Percentiles rank a stretch among this genome's conserved stretches.
These are phyloP conservation scores for Calliphora vomitoria DNA, from an alignment of 2,888 invertebrate species.

Conservation along the genomic window DNA sequence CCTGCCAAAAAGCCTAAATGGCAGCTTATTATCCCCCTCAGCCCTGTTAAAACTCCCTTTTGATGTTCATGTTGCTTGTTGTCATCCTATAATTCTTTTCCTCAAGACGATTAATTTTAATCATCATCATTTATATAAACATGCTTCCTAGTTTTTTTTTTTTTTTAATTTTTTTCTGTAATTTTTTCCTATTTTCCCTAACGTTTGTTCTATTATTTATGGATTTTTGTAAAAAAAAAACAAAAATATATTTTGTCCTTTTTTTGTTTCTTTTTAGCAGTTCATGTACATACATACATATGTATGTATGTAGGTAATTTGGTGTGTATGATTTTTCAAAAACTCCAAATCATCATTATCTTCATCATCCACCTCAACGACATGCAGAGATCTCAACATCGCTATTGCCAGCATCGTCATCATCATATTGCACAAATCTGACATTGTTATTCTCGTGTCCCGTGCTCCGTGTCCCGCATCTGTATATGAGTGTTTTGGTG, in stretches of 20 bases:
- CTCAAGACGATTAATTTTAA: constrained; percentile 66
- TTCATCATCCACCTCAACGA: constrained; percentile 10
- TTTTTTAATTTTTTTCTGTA: neutral
- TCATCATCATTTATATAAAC: constrained; percentile 48
- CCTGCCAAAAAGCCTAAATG: constrained; percentile 11
- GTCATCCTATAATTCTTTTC: constrained; percentile 21
- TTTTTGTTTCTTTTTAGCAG: constrained; percentile 54
- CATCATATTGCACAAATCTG: neutral
- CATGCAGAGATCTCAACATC: constrained; percentile 1
- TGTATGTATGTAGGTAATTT: neutral
- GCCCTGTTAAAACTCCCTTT: neutral
- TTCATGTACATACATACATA: neutral
- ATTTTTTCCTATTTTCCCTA: constrained; percentile 3
- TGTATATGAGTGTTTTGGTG: neutral
- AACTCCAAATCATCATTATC: constrained; percentile 38
- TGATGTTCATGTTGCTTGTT: constrained; percentile 21
- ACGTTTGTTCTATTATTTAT: constrained; percentile 36
- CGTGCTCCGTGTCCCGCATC: neutral
- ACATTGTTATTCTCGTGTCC: neutral
- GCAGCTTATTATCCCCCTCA: constrained; percentile 22
- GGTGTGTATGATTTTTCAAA: neutral
- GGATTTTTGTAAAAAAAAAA: constrained; percentile 13
- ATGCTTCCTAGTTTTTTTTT: neutral
- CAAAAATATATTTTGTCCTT: neutral
- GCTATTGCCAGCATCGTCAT: neutral